Percentiles rank a stretch among this genome's conserved stretches.
Evolutionary conservation across 2,113 vertebrate species (phyloP).

Genomic region (Xiphias gladius): DNA sequence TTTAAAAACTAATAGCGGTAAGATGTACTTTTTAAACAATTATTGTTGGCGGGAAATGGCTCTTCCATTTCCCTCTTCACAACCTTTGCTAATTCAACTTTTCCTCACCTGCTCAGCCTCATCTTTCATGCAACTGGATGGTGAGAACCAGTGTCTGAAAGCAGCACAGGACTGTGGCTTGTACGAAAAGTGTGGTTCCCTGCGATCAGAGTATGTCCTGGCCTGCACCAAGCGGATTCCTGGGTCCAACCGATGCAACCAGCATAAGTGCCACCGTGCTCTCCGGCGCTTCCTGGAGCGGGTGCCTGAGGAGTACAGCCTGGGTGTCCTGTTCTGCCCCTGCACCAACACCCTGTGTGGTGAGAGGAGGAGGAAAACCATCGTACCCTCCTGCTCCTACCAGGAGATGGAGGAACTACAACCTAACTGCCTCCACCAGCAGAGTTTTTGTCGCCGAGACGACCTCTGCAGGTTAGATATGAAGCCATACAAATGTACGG

Average conservation of each 20-base stretch:
- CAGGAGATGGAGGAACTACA: slow-evolving; percentile 81
- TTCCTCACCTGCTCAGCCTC: slow-evolving; percentile 55
- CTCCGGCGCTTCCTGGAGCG: slow-evolving; percentile 93
- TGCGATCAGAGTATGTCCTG: slow-evolving; percentile 91
- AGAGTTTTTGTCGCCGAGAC: slow-evolving; percentile 88
- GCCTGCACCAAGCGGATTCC: slow-evolving; percentile 87
- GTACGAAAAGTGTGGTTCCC: slow-evolving; percentile 90
- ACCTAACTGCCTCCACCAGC: slow-evolving; percentile 91
- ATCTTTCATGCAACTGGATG: slow-evolving; percentile 76
- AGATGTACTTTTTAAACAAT: too few species aligned
- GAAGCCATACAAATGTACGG: neutral
- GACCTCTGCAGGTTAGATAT: slow-evolving; percentile 91
- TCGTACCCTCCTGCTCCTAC: slow-evolving; percentile 94
- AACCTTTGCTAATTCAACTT: neutral
- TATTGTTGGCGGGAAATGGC: neutral
- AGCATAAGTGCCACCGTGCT: slow-evolving; percentile 88
- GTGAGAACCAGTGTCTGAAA: slow-evolving; percentile 92
- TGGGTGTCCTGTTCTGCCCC: slow-evolving; percentile 93
- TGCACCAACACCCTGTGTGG: slow-evolving; percentile 91
- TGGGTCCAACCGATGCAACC: slow-evolving; percentile 85
- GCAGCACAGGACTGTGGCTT: slow-evolving; percentile 91
- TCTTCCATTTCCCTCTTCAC: too few species aligned
- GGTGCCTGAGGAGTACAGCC: slow-evolving; percentile 89
- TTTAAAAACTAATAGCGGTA: too few species aligned
- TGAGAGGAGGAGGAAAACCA: slow-evolving; percentile 93